Conservation (phyloP, 2,113 vertebrate genomes). For the Beaufortia kweichowensis region DNA sequence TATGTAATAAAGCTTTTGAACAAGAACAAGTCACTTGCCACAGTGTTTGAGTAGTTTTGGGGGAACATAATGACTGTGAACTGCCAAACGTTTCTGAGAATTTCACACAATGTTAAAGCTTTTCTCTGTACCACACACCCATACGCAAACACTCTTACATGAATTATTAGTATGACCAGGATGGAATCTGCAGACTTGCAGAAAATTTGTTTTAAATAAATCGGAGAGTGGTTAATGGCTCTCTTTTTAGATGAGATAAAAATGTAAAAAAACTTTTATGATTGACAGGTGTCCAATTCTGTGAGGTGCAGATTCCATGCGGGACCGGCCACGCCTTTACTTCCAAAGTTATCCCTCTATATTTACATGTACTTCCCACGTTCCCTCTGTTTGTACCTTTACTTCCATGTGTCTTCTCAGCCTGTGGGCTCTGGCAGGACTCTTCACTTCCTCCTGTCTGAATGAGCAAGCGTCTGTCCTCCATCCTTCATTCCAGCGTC, state of each 20-base stretch:
- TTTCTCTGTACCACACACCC: too few species aligned
- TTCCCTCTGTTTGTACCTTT: neutral
- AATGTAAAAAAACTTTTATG: too few species aligned
- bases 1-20: slow-evolving; percentile 47
- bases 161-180: too few species aligned
- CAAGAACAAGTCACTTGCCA: slow-evolving; percentile 27
- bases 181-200: too few species aligned
- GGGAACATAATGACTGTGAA: neutral
- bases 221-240: too few species aligned
- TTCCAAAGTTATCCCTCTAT: neutral
- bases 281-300: too few species aligned
- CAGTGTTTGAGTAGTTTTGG: neutral
- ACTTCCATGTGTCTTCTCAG: neutral
- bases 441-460: slow-evolving; percentile 4
- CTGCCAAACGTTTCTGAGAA: too few species aligned
- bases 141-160: too few species aligned
- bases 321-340: neutral
- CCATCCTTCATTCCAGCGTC: slow-evolving; percentile 48
- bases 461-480: slow-evolving; percentile 45
- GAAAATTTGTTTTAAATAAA: too few species aligned
- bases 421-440: neutral
- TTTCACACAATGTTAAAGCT: too few species aligned
- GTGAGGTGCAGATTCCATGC: neutral
- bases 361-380: neutral
- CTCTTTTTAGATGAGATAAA: too few species aligned